A percentile compares a stretch with the other conserved stretches of the same genome.
Conservation (phyloP, 2,888 invertebrate genomes). For the Drosophila subsilvestris region DNA sequence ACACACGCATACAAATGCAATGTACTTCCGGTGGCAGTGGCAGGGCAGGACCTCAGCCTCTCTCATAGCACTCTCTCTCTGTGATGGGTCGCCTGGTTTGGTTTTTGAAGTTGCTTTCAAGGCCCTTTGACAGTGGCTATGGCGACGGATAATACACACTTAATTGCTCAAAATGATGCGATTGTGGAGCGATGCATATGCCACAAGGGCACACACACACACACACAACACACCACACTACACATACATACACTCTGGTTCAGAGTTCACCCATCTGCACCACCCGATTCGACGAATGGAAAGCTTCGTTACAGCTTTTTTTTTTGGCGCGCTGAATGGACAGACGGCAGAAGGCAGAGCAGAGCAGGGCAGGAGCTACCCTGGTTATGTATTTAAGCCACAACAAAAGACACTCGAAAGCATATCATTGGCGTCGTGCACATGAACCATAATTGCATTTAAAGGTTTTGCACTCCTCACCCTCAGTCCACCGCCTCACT, state of each 20-base stretch:
- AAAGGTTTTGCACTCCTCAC: slow-evolving; percentile 56
- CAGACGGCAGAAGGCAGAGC: slow-evolving; percentile 19
- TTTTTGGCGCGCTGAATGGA: slow-evolving; percentile 38
- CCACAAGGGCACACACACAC: slow-evolving; percentile 35
- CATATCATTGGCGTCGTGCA: slow-evolving; percentile 74
- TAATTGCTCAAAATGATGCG: slow-evolving; percentile 81
- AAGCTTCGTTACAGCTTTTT: slow-evolving; percentile 53
- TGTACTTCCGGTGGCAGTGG: slow-evolving; percentile 76
- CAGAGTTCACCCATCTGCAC: slow-evolving; percentile 42
- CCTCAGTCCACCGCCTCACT: no score
- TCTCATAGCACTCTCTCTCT: not conserved
- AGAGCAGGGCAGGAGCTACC: slow-evolving; percentile 10
- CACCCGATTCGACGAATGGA: slow-evolving; percentile 70
- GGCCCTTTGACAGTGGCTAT: slow-evolving; percentile 74
- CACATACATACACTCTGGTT: slow-evolving; percentile 13
- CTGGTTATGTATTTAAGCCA: slow-evolving; percentile 62
- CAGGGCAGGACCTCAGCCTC: slow-evolving; percentile 49
- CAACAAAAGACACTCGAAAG: slow-evolving; percentile 72
- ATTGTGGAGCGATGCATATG: slow-evolving; percentile 68
- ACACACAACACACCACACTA: slow-evolving; percentile 32
- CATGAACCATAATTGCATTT: slow-evolving; percentile 73
- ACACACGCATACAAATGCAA: slow-evolving; percentile 22
- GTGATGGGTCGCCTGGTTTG: slow-evolving; percentile 20
- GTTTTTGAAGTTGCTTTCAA: slow-evolving; percentile 69
- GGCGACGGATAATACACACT: slow-evolving; percentile 77